These are phyloP conservation scores for Cladorhizidae sp. DNA, from an alignment of 37 sponge, comb jelly and placozoan genomes.

Conservation along the genomic window DNA sequence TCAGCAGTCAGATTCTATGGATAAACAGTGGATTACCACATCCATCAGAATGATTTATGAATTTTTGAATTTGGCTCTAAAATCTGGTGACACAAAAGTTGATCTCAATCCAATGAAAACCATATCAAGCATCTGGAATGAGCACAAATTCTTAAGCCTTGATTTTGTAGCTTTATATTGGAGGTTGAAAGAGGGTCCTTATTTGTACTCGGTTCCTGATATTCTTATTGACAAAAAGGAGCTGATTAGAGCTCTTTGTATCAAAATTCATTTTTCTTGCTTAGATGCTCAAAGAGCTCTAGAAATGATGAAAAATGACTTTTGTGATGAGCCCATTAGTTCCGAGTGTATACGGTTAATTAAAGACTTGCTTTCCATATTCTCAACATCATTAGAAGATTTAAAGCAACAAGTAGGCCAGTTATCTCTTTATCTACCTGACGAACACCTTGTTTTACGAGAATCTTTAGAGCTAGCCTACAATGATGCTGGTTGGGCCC, in stretches of 20 bases:
- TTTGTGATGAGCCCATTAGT: conserved; percentile 19
- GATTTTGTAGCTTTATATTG: conserved; percentile 16
- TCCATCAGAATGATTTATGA: background rate
- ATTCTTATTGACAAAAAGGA: background rate
- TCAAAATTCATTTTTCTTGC: conserved; percentile 26
- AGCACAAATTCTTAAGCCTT: conserved; percentile 24
- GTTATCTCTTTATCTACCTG: conserved; percentile 17
- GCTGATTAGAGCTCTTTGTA: conserved; percentile 15
- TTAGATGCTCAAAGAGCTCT: conserved; percentile 46
- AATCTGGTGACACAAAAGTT: too few relatives aligned
- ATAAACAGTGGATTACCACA: background rate
- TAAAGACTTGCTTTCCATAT: conserved; percentile 1
- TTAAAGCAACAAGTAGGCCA: background rate
- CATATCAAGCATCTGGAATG: conserved; percentile 46
- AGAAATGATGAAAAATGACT: conserved; percentile 38
- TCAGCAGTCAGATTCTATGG: background rate
- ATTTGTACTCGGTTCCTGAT: conserved; percentile 37
- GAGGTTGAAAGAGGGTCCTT: conserved; percentile 49
- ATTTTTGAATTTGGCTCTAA: background rate
- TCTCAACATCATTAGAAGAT: background rate
- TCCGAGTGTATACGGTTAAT: too few relatives aligned
- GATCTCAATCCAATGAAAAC: too few relatives aligned
- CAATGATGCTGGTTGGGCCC: conserved; percentile 46
- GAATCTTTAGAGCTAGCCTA: conserved; percentile 18
- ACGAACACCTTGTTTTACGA: conserved; percentile 15